Evolutionary conservation across 1,140 invertebrate species (phyloP), one percentile per base, ranked within the genome.

Genomic region (Bombyx mandarina): DNA sequence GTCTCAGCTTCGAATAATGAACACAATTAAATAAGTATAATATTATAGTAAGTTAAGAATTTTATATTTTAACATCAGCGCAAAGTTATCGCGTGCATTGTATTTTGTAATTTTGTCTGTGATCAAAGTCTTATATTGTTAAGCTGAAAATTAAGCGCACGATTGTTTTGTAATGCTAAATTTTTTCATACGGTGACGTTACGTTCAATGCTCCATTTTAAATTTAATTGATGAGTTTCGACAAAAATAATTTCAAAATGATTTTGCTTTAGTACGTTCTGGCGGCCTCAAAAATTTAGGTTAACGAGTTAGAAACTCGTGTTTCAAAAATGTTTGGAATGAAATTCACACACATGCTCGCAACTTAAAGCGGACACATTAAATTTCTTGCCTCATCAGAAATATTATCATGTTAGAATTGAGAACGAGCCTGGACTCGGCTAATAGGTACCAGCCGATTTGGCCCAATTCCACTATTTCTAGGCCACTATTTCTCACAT

Each of bases 101-200:
- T 80, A 75, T 75, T 78, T 78, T 83, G 81, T 84, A 82, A 84
- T 83, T 84, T 84, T 86, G 80, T 83, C 81, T 86, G 83, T 86
- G 81, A 84, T 86, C 79, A 62, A 84, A 84, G 84, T 84, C 82
- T 86, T 86, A 83, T 86, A 84, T 83, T 82, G 71, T 83, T 86
- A 86, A 83, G 80, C 79, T 78, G 78, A 71, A 65, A 71, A 63
- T 73, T 64, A 82, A 82, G 71, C 76, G 75, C 75, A 81, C 73
- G 45, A 68, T 69, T 65, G 61, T 66, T 73, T 72, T 59, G 43
- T 62, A 63, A 49, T 10, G 0, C 56, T 61, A 60, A 54, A 53
- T 43, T 53, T 51, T 58, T 56, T 56, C 56, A 61, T 70, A 65
- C 64, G 71, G 77, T 67, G 69, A 75, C 70, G 73, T 74, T 79